Conservation (phyloP, 2,113 vertebrate genomes). For the Microtus pennsylvanicus region DNA sequence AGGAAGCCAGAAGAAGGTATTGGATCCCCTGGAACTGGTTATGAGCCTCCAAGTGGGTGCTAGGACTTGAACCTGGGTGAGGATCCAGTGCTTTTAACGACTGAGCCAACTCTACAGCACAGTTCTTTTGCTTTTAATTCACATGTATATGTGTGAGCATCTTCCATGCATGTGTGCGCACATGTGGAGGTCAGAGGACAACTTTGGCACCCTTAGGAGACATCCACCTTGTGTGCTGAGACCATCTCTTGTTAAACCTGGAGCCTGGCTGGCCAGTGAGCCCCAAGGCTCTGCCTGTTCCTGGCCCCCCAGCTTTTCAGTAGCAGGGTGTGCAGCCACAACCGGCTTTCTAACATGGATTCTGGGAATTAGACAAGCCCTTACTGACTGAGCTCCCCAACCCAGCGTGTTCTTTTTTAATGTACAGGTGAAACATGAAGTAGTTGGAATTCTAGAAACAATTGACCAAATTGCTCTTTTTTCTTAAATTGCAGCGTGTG, state of each 20-base stretch:
- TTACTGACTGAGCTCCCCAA: not conserved
- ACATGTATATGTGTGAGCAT: not conserved
- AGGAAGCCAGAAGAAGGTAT: not conserved
- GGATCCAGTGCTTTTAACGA: not conserved
- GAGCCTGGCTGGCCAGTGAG: not conserved
- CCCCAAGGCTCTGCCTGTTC: too few species aligned
- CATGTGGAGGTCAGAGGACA: too few species aligned
- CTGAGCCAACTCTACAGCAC: not conserved
- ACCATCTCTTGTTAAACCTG: not conserved
- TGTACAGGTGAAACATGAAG: constrained; percentile 32
- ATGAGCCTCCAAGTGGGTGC: not conserved
- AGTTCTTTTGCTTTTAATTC: not conserved
- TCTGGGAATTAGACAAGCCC: not conserved
- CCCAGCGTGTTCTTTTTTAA: constrained; percentile 41
- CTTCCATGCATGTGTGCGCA: not conserved
- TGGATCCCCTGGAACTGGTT: not conserved
- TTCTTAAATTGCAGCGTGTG: constrained; percentile 90
- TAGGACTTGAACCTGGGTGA: not conserved
- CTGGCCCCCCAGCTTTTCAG: too few species aligned
- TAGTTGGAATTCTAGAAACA: constrained; percentile 76
- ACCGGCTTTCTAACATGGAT: not conserved
- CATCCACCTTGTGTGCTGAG: not conserved
- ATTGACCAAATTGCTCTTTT: constrained; percentile 79
- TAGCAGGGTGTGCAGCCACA: too few species aligned
- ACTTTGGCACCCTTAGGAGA: not conserved